These are phyloP conservation scores for Philonicus albiceps DNA, from an alignment of 2,888 invertebrate species.

Conservation along the genomic window DNA sequence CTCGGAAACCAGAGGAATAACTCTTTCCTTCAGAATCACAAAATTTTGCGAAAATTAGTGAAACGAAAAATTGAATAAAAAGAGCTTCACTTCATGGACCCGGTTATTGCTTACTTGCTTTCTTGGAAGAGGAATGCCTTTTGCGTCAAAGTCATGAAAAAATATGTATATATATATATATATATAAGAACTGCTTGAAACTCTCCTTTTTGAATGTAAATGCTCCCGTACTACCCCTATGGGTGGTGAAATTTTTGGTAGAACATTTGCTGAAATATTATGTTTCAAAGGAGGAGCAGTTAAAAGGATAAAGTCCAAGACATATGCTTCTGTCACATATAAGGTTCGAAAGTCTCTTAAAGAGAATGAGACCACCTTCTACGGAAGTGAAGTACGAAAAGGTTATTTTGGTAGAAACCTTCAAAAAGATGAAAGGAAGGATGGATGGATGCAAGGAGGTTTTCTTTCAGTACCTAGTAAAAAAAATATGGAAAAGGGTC, in stretches of 20 bases:
- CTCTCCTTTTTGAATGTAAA: background rate
- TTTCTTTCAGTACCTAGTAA: too few relatives aligned
- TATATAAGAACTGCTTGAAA: background rate
- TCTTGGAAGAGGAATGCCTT: background rate
- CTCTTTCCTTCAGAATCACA: background rate
- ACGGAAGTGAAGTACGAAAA: background rate
- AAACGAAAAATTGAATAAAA: background rate
- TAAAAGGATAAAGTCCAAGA: background rate
- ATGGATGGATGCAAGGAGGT: too few relatives aligned
- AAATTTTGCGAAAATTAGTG: background rate
- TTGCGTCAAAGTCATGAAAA: background rate
- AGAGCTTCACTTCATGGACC: background rate
- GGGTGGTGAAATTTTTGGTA: background rate
- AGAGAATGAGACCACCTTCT: background rate
- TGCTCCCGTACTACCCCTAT: background rate
- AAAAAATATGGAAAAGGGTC: too few relatives aligned
- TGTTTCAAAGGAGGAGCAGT: background rate
- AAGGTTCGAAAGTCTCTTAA: background rate
- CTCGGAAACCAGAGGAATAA: background rate
- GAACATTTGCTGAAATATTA: background rate
- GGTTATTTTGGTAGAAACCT: background rate
- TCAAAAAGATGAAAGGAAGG: too few relatives aligned
- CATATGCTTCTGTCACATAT: background rate
- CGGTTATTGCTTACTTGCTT: background rate
- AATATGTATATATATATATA: background rate